These are phyloP conservation scores for Trissoscelio sp. DNA, from an alignment of 2,888 invertebrate species.

Conservation along the genomic window DNA sequence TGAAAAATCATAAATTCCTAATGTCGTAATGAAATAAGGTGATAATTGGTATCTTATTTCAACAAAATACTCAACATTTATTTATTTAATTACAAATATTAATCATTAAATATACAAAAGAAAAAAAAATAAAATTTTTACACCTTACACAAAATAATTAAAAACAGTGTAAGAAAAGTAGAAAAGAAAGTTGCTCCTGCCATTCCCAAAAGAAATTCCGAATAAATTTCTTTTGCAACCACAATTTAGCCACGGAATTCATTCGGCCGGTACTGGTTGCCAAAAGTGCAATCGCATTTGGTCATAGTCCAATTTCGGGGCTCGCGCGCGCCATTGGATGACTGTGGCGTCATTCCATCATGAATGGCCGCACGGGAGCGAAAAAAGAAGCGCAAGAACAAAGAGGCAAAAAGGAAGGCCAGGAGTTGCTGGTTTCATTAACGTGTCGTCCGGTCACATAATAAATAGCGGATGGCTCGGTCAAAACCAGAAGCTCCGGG, in stretches of 20 bases:
- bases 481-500: conserved; percentile 72
- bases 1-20: no score
- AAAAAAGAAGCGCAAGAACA: conserved; percentile 55
- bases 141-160: no score
- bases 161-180: no score
- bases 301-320: conserved; percentile 53
- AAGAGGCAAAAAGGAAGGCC: conserved; percentile 38
- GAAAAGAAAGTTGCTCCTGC: no score
- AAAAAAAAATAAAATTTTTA: no score
- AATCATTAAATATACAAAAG: no score
- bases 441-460: conserved; percentile 77
- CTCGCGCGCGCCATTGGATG: conserved; percentile 41
- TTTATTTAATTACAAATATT: no score
- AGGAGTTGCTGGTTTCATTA: conserved; percentile 75
- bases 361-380: conserved; percentile 49
- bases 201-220: not conserved
- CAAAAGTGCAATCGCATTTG: conserved; percentile 48
- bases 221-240: not conserved
- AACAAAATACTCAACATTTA: no score
- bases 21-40: no score
- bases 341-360: conserved; percentile 44
- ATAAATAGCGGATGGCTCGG: conserved; percentile 80
- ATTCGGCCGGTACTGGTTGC: conserved; percentile 11
- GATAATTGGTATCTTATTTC: no score
- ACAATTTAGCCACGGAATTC: conserved; percentile 19